Percentiles rank a stretch among this genome's conserved stretches.
Evolutionary conservation across 2,888 invertebrate genomes (phyloP).

Genomic region (Phengaris arion): DNA sequence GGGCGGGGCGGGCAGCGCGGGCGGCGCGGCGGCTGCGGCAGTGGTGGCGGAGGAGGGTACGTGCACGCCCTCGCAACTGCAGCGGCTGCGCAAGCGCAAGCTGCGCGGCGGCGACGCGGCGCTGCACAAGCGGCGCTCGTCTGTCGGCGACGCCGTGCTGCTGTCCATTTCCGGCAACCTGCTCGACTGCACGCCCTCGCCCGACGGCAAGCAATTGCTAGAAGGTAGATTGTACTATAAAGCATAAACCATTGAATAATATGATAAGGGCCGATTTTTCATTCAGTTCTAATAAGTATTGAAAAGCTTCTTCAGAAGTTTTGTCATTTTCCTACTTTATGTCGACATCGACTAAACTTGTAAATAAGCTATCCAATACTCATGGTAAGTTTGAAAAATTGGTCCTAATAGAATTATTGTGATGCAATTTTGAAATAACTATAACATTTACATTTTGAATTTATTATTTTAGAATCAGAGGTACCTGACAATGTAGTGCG

Average conservation of each 20-base stretch:
- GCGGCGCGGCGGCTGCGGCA: conserved; percentile 40
- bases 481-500: conserved; percentile 81
- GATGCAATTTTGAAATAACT: neutral
- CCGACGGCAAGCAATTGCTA: conserved; percentile 82
- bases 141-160: conserved; percentile 90
- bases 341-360: no score
- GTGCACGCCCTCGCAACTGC: conserved; percentile 65
- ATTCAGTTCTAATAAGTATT: no score
- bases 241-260: neutral
- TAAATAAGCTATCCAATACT: no score
- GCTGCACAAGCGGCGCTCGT: conserved; percentile 89
- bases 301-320: no score
- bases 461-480: conserved; percentile 67
- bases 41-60: conserved; percentile 42
- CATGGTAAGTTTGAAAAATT: neutral
- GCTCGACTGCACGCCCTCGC: conserved; percentile 92
- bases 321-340: no score
- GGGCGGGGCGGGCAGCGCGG: conserved; percentile 49
- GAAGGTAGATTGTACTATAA: conserved; percentile 58
- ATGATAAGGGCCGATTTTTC: no score
- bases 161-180: conserved; percentile 93
- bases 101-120: conserved; percentile 80
- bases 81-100: conserved; percentile 88
- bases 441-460: neutral
- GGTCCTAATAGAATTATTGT: neutral